Percentiles rank a stretch among this genome's conserved stretches.
These are phyloP conservation scores for Hecatera dysodea DNA, from an alignment of 2,888 invertebrate species.

Conservation along the genomic window DNA sequence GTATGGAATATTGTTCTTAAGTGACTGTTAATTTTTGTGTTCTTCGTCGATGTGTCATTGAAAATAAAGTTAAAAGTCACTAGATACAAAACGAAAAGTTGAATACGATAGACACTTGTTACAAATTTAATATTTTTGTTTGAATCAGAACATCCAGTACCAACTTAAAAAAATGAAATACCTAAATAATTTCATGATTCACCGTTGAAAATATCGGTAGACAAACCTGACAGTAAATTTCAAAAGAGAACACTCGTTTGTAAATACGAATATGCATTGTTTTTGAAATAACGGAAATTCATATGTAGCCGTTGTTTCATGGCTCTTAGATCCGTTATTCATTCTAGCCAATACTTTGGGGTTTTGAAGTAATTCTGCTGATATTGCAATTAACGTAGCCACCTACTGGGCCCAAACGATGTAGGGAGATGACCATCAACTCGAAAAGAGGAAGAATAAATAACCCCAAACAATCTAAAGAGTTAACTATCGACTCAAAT, in stretches of 20 bases:
- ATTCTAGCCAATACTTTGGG: slow-evolving; percentile 1
- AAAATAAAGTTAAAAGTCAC: no score
- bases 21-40: background rate
- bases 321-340: slow-evolving; percentile 39
- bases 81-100: background rate
- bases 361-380: no score
- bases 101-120: background rate
- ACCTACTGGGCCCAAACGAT: no score
- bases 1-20: slow-evolving; percentile 2
- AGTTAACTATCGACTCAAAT: no score
- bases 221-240: slow-evolving; percentile 3
- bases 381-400: no score
- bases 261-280: slow-evolving; percentile 49
- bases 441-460: no score
- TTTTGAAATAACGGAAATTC: slow-evolving; percentile 52
- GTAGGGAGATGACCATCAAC: no score
- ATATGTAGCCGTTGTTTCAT: slow-evolving; percentile 27
- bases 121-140: background rate
- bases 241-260: slow-evolving; percentile 24
- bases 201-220: background rate
- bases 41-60: background rate
- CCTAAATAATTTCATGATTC: background rate
- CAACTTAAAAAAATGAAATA: no score
- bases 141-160: no score
- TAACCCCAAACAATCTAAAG: no score